phyloP scores from a whole-genome alignment of 2,113 vertebrate genomes.

The Pardalotus punctatus region DNA sequence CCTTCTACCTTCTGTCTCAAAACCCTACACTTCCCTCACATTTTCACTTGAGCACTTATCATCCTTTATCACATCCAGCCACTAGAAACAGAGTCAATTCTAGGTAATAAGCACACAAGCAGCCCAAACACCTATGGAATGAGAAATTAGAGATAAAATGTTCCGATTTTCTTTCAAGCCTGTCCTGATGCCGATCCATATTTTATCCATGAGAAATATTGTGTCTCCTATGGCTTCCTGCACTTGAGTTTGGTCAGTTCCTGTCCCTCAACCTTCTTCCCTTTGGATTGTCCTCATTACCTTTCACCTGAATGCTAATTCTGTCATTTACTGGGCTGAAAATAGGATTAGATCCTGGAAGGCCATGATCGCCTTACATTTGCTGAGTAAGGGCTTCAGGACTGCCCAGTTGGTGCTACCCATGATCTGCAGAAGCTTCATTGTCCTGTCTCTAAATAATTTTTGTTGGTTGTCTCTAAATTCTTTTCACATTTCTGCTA shows the following conservation, averaged over 20 bases:
- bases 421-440: not conserved
- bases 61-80: not conserved
- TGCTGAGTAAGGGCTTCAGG: not conserved
- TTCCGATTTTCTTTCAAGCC: not conserved
- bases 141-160: not conserved
- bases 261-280: not conserved
- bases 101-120: not conserved
- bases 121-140: not conserved
- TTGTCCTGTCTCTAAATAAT: not conserved
- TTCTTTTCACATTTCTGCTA: conserved; percentile 9
- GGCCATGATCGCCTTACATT: no score
- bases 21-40: not conserved
- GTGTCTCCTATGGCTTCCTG: not conserved
- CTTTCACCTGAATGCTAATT: not conserved
- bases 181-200: not conserved
- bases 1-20: not conserved
- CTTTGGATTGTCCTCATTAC: not conserved
- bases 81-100: not conserved
- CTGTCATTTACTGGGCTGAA: not conserved
- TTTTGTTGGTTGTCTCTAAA: not conserved
- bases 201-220: not conserved
- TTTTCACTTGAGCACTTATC: not conserved
- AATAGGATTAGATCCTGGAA: not conserved
- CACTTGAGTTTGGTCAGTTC: not conserved
- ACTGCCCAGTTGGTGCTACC: not conserved